phyloP scores from a whole-genome alignment of 1,140 invertebrate species.

The Panagrolaimus sp. region DNA sequence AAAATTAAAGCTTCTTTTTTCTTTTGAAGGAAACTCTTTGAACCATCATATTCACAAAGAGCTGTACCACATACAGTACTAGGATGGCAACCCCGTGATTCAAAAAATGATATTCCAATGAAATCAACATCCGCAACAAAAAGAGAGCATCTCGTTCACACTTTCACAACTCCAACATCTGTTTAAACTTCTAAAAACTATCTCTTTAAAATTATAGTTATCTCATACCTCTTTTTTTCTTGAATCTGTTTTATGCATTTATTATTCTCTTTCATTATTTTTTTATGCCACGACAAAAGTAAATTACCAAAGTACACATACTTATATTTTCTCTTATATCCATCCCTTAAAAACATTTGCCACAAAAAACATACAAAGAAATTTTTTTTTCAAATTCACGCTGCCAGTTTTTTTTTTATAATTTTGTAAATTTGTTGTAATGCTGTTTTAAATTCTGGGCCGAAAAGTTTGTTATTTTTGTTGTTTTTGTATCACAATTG shows the following conservation, averaged over 20 bases:
- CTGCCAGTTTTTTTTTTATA: neutral
- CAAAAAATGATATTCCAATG: neutral
- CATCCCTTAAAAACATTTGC: neutral
- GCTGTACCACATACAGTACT: neutral
- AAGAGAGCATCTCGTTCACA: slow-evolving; percentile 3
- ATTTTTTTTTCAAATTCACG: slow-evolving; percentile 2
- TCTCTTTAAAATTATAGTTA: no score
- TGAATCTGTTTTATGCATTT: no score
- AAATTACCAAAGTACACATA: no score
- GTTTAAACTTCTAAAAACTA: neutral
- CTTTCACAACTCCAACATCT: neutral
- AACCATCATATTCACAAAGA: neutral
- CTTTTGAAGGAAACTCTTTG: slow-evolving; percentile 12
- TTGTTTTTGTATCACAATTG: neutral
- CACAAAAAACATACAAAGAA: neutral
- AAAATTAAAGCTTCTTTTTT: neutral
- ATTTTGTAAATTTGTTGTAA: neutral
- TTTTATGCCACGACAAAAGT: no score
- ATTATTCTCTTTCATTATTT: no score
- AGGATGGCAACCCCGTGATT: neutral
- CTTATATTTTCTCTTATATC: no score
- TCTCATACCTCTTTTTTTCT: no score
- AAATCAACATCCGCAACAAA: neutral
- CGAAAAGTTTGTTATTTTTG: neutral
- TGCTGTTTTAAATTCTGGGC: no score